Base-by-base conservation (phyloP, 2,888 invertebrate genomes). In the Crepidodera aurea region DNA sequence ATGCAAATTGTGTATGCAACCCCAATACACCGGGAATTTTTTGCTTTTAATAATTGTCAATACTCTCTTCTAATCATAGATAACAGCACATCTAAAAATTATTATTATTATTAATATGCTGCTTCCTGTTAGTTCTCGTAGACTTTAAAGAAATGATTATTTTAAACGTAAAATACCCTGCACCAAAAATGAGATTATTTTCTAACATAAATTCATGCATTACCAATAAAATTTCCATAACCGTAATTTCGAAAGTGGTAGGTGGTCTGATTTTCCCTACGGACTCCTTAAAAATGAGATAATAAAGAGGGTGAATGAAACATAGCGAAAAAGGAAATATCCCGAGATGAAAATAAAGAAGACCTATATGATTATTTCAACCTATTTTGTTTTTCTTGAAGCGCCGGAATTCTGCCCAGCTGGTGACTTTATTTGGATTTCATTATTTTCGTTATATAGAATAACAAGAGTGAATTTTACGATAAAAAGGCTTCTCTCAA, bases 251-350 rank as follows among this genome's bases (percentile, higher is more conserved):
- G 12, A 44, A 44, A 42, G 42, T 51, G 19, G 51, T 22, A 51
- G 19, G 12, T 8, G 51, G 34, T 37, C 22, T 37, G 19, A 32
- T 51, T 51, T 51, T 51, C 32, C 19, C 51, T 2, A 16, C 15
- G 15, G 29, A 16, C 15, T 50, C 25, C 50, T 50, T 50, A 51
- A 37, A 51, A 34, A 34, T 37, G 37, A 27, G 19, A 19, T 22
- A 34, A 51, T 51, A 51, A 51, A 32, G 12, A 16, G 37, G n/a
- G 32, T 19, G 34, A 37, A 37, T 19, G 37, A 37, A 34, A 34
- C 51, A 19, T 34, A n/a, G 19, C 51, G 57, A 54, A 16, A n/a
- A 15, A 15, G 29, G 54, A 56, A 66, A 69, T 59, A 60, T 59
- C 13, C 37, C 25, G 12, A 10, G 13, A 22, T 39, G 27, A 25